These are phyloP conservation scores for Heliothis peltigera DNA, from an alignment of 2,888 invertebrate genomes.

Conservation along the genomic window DNA sequence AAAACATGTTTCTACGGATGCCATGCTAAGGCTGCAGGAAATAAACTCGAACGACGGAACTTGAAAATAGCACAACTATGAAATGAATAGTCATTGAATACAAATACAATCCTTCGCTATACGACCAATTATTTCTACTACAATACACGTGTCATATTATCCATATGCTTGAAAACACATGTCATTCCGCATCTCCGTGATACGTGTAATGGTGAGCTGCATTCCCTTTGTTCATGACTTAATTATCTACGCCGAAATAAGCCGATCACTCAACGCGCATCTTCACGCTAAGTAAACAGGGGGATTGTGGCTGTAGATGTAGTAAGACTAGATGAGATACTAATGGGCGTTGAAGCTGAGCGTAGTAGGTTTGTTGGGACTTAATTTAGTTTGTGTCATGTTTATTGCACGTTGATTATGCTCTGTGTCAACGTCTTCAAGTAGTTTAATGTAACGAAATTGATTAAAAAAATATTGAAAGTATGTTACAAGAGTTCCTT, in stretches of 20 bases:
- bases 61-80: too few species aligned
- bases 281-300: slow-evolving; percentile 83
- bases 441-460: too few species aligned
- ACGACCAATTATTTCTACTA: background rate
- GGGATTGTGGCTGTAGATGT: slow-evolving; percentile 59
- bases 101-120: too few species aligned
- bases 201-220: slow-evolving; percentile 61
- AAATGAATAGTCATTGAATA: too few species aligned
- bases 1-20: too few species aligned
- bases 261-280: slow-evolving; percentile 87
- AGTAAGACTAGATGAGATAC: slow-evolving; percentile 60
- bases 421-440: too few species aligned
- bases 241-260: slow-evolving; percentile 87
- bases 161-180: slow-evolving; percentile 39
- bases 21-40: too few species aligned
- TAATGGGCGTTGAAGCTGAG: background rate
- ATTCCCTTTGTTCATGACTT: slow-evolving; percentile 78
- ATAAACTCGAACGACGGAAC: too few species aligned
- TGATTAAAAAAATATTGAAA: too few species aligned
- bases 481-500: too few species aligned
- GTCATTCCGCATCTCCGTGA: slow-evolving; percentile 45
- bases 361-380: slow-evolving; percentile 1
- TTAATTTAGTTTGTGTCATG: too few species aligned
- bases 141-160: slow-evolving; percentile 25
- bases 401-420: too few species aligned